phyloP scores from a whole-genome alignment of 2,888 invertebrate genomes.

The Limnephilus marmoratus region DNA sequence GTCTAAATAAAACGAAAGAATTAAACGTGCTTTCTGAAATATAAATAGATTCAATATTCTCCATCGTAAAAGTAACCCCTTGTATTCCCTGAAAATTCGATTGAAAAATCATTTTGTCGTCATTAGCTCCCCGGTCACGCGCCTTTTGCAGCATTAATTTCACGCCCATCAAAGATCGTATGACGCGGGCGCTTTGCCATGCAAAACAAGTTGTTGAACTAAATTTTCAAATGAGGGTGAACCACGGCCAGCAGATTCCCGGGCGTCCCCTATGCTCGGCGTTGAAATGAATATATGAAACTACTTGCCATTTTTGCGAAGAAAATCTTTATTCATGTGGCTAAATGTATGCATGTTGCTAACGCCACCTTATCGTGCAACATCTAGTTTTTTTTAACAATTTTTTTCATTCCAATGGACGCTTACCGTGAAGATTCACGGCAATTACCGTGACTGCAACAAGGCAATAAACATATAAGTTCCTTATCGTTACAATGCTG shows the following conservation, averaged over 20 bases:
- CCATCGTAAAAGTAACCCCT: neutral
- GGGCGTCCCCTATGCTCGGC: neutral
- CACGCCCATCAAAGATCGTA: conserved; percentile 7
- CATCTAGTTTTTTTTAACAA: neutral
- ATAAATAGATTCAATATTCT: neutral
- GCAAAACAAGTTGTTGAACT: conserved; percentile 37
- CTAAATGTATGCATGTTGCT: neutral
- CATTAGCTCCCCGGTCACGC: neutral
- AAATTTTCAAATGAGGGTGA: conserved; percentile 23
- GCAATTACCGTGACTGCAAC: too few relatives aligned
- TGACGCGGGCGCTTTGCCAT: conserved; percentile 16
- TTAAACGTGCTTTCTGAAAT: too few relatives aligned
- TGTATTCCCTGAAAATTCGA: neutral
- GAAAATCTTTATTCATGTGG: neutral
- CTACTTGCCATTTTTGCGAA: neutral
- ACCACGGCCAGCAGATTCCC: neutral
- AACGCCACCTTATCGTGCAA: neutral
- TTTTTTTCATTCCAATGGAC: too few relatives aligned
- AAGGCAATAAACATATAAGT: too few relatives aligned
- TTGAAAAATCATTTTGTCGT: neutral
- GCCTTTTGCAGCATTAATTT: conserved; percentile 2
- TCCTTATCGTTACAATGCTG: too few relatives aligned
- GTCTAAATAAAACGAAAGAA: too few relatives aligned
- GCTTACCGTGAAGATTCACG: too few relatives aligned
- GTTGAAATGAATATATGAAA: too few relatives aligned